A percentile compares a stretch with the other conserved stretches of the same genome.
phyloP scores from a whole-genome alignment of 2,113 vertebrate species.

The Scortum barcoo region DNA sequence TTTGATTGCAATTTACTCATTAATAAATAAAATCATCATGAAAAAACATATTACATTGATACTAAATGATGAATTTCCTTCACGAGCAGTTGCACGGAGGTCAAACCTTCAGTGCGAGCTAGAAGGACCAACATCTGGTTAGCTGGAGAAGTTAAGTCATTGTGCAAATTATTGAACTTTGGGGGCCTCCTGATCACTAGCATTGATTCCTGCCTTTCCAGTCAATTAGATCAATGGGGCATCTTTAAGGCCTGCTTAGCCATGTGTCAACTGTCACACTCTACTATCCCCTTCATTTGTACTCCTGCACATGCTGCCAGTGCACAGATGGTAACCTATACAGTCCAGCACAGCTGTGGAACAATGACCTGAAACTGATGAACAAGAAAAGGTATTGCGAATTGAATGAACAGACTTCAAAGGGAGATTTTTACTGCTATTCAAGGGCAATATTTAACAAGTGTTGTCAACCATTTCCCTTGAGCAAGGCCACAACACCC shows the following conservation, averaged over 20 bases:
- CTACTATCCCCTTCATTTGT: conserved; percentile 70
- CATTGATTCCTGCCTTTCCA: conserved; percentile 79
- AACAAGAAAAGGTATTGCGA: conserved; percentile 23
- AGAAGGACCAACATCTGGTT: conserved; percentile 71
- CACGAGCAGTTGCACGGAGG: background rate
- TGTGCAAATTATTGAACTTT: conserved; percentile 75
- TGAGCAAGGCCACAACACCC: conserved; percentile 19
- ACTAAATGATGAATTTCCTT: background rate
- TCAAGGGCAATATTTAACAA: conserved; percentile 23
- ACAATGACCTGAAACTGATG: conserved; percentile 57
- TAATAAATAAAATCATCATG: background rate
- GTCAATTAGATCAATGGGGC: conserved; percentile 84
- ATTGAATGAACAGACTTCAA: conserved; percentile 19
- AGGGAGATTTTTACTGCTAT: background rate
- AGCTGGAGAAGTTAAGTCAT: conserved; percentile 67
- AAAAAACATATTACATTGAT: background rate
- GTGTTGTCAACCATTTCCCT: conserved; percentile 15
- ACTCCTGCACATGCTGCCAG: conserved; percentile 57
- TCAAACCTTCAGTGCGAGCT: conserved; percentile 1
- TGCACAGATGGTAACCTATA: conserved; percentile 74
- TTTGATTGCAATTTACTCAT: background rate
- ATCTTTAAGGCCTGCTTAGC: conserved; percentile 82
- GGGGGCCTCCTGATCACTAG: conserved; percentile 82
- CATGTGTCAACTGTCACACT: conserved; percentile 80
- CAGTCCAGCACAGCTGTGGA: conserved; percentile 27